Evolutionary conservation across 2,113 vertebrate genomes (phyloP).

Genomic region (Macaca nemestrina): DNA sequence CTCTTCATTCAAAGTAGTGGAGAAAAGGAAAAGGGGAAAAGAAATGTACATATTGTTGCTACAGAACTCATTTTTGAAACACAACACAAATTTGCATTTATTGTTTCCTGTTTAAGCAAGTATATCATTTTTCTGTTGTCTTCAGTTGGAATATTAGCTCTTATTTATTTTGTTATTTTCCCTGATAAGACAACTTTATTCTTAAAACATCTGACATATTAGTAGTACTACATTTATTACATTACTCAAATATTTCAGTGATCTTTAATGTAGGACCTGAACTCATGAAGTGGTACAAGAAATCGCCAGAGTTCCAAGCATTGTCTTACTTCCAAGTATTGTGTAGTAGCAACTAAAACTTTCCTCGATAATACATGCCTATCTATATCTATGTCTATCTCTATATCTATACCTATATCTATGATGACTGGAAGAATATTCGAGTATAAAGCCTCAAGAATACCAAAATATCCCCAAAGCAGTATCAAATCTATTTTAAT

Average conservation of each 20-base stretch:
- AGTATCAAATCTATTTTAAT: not conserved
- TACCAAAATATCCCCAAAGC: not conserved
- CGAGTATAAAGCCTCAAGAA: not conserved
- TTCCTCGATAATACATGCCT: no score
- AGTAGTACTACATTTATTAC: not conserved
- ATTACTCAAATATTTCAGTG: not conserved
- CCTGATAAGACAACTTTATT: not conserved
- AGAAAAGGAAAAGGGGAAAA: not conserved
- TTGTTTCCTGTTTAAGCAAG: not conserved
- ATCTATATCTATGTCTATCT: no score
- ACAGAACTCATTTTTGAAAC: not conserved
- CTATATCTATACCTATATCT: no score
- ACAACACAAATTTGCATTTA: not conserved
- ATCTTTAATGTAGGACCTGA: not conserved
- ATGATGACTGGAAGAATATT: no score
- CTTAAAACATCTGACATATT: not conserved
- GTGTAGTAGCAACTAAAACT: no score
- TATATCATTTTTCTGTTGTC: not conserved
- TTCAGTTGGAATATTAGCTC: not conserved
- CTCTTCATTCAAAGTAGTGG: not conserved
- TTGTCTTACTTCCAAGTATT: not conserved
- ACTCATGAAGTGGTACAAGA: not conserved
- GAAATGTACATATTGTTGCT: not conserved
- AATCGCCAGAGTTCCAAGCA: not conserved
- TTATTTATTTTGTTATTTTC: no score